Conservation (phyloP, 2,888 invertebrate genomes). For the Xanthostigma xanthostigma region DNA sequence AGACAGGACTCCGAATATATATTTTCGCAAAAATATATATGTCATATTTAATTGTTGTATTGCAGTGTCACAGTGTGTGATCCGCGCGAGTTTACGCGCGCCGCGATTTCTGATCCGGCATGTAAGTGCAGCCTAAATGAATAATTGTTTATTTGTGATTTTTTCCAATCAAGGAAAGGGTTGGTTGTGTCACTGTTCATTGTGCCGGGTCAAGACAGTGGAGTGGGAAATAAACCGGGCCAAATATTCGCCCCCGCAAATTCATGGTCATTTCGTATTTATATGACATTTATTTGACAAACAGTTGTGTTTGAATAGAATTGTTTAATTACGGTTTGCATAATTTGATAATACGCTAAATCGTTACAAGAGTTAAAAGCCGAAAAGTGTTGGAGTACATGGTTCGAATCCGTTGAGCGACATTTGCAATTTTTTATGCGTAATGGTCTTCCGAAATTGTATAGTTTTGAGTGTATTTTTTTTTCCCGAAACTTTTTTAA, state of each 20-base stretch:
- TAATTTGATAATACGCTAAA: too few species aligned
- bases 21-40: constrained; percentile 6
- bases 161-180: background rate
- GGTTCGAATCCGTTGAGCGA: too few species aligned
- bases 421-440: too few species aligned
- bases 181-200: background rate
- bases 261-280: too few species aligned
- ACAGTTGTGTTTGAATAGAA: too few species aligned
- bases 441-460: constrained; percentile 11
- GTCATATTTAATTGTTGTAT: constrained; percentile 7
- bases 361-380: too few species aligned
- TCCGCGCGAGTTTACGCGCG: constrained; percentile 4
- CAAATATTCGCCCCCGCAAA: constrained; percentile 1
- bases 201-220: background rate
- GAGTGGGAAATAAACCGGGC: constrained; percentile 5
- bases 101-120: constrained; percentile 6
- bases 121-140: constrained; percentile 1
- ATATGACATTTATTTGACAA: too few species aligned
- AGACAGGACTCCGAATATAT: constrained; percentile 1
- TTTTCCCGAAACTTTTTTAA: constrained; percentile 4
- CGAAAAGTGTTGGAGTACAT: too few species aligned
- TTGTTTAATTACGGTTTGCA: too few species aligned
- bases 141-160: background rate
- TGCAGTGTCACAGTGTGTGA: constrained; percentile 5
- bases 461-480: constrained; percentile 8